Evolutionary conservation across 2,113 vertebrate species (phyloP).

Genomic region (Blennius ocellaris): DNA sequence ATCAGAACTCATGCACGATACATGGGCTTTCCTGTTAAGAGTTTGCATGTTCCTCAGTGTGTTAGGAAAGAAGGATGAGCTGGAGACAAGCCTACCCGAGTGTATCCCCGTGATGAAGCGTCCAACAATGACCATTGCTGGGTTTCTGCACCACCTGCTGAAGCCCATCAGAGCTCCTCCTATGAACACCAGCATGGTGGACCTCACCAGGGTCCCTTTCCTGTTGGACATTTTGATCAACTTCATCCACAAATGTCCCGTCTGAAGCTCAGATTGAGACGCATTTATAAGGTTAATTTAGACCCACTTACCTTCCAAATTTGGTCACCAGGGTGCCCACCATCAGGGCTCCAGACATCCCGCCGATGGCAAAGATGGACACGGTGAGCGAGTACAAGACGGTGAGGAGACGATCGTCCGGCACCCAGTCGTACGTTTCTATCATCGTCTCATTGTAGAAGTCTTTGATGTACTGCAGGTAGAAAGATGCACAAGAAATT

Average conservation of each 20-base stretch:
- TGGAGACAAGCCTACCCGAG: conserved; percentile 82
- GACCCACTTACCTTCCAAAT: conserved; percentile 85
- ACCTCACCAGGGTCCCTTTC: conserved; percentile 86
- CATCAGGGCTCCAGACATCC: conserved; percentile 87
- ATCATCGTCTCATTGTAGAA: conserved; percentile 88
- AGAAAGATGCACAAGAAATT: too few relatives aligned
- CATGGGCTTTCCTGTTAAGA: too few relatives aligned
- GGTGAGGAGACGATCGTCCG: conserved; percentile 77
- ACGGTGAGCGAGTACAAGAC: conserved; percentile 90
- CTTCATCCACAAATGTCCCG: background rate
- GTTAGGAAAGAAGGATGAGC: too few relatives aligned
- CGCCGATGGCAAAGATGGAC: conserved; percentile 90
- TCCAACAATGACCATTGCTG: conserved; percentile 88
- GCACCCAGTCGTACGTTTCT: conserved; percentile 66
- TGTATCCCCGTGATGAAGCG: conserved; percentile 89
- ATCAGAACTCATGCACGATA: too few relatives aligned
- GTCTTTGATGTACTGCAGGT: conserved; percentile 87
- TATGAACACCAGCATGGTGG: conserved; percentile 85
- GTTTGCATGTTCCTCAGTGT: too few relatives aligned
- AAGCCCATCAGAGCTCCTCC: conserved; percentile 86
- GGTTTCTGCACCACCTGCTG: conserved; percentile 81
- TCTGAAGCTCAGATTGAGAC: background rate
- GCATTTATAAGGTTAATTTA: background rate
- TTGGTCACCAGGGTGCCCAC: conserved; percentile 86
- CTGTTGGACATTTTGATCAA: conserved; percentile 63